These are phyloP conservation scores for Leucophenga maculata DNA, from an alignment of 2,888 invertebrate genomes.

Conservation along the genomic window DNA sequence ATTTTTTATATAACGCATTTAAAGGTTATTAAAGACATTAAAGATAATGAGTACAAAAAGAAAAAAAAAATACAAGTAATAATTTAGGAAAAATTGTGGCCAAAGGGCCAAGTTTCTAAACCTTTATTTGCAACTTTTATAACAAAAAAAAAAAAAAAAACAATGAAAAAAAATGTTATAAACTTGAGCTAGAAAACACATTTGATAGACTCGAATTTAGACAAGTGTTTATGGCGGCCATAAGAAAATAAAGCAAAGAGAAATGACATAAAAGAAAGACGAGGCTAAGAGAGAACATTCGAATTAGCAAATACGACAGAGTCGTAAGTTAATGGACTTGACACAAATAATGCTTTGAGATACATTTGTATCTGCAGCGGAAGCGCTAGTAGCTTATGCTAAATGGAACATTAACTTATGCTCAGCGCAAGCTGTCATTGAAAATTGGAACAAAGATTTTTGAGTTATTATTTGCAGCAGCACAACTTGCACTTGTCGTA, in stretches of 20 bases:
- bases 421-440: too few relatives aligned
- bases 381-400: not conserved
- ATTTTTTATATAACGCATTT: not conserved
- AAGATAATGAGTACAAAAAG: not conserved
- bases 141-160: not conserved
- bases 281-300: slow-evolving; percentile 30
- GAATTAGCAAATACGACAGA: slow-evolving; percentile 5
- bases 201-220: slow-evolving; percentile 3
- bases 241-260: not conserved
- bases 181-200: not conserved
- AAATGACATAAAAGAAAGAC: slow-evolving; percentile 27
- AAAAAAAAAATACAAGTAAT: not conserved
- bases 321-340: slow-evolving; percentile 52
- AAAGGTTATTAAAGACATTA: slow-evolving; percentile 10
- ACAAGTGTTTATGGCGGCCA: not conserved
- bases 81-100: not conserved
- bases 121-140: not conserved
- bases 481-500: too few relatives aligned
- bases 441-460: not conserved
- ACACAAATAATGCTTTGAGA: slow-evolving; percentile 48
- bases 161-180: not conserved
- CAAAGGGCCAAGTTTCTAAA: slow-evolving; percentile 19
- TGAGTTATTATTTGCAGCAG: not conserved
- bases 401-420: not conserved
- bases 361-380: not conserved